These are phyloP conservation scores for Rhinella marina DNA, from an alignment of 2,797 vertebrate genomes.

Conservation along the genomic window DNA sequence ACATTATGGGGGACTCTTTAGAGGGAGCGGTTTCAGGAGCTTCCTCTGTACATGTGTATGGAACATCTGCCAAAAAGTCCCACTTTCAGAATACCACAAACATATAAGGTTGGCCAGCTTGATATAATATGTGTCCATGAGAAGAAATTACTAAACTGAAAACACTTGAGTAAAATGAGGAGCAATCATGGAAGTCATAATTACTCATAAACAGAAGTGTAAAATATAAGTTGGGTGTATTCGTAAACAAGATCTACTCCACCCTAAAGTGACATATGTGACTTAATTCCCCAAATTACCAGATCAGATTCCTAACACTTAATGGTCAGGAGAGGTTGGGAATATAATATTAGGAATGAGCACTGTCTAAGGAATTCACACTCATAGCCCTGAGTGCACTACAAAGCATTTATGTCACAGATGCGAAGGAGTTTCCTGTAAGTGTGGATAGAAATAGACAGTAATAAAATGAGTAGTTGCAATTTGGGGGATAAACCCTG, in stretches of 20 bases:
- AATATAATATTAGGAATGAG: slow-evolving; percentile 11
- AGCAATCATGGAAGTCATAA: slow-evolving; percentile 29
- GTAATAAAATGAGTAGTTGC: neutral
- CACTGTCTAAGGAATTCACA: slow-evolving; percentile 8
- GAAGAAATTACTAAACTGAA: slow-evolving; percentile 20
- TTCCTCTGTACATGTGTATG: neutral
- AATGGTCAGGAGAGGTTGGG: neutral
- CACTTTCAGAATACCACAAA: neutral
- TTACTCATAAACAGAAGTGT: slow-evolving; percentile 46
- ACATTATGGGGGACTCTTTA: neutral
- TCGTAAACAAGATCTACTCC: slow-evolving; percentile 50
- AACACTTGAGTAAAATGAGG: slow-evolving; percentile 3
- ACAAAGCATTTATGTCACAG: too few relatives aligned
- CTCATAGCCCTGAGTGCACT: neutral
- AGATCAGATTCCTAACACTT: slow-evolving; percentile 41
- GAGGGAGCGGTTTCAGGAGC: neutral
- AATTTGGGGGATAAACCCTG: neutral
- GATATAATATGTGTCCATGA: neutral
- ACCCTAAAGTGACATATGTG: slow-evolving; percentile 34
- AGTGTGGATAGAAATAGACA: neutral
- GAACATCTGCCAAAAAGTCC: neutral
- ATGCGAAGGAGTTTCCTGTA: neutral
- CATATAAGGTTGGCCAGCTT: neutral
- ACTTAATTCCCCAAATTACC: slow-evolving; percentile 31
- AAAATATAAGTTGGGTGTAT: slow-evolving; percentile 41